Conservation (phyloP, 2,888 invertebrate genomes). For the Synergus itoensis region DNA sequence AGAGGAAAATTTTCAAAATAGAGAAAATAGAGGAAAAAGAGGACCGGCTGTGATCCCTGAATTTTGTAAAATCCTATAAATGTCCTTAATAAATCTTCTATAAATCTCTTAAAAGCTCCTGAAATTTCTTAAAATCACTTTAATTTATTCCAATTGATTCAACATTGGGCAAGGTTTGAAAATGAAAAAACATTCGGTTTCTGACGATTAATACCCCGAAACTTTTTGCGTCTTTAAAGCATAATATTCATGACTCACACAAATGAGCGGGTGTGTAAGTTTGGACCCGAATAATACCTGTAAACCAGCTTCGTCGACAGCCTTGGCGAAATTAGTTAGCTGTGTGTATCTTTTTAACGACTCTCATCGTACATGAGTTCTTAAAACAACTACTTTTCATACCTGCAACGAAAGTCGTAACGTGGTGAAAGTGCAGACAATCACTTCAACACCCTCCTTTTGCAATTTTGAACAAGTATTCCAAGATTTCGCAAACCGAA, state of each 20-base stretch:
- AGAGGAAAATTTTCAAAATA: too few species aligned
- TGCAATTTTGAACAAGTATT: slow-evolving; percentile 33
- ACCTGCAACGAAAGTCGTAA: neutral
- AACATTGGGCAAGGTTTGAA: neutral
- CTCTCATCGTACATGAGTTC: neutral
- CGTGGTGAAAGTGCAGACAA: slow-evolving; percentile 6
- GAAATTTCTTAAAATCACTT: too few species aligned
- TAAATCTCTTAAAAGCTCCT: too few species aligned
- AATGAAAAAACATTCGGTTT: neutral
- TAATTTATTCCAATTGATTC: too few species aligned
- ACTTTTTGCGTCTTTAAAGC: neutral
- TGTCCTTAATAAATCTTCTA: too few species aligned
- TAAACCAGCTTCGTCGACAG: slow-evolving; percentile 1
- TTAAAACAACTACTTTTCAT: slow-evolving; percentile 5
- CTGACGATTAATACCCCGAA: neutral
- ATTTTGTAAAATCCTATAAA: too few species aligned
- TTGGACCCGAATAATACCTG: neutral
- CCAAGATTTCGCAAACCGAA: neutral
- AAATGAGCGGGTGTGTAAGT: neutral
- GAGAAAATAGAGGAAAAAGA: too few species aligned
- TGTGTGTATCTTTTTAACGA: slow-evolving; percentile 15
- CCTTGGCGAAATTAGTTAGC: slow-evolving; percentile 7
- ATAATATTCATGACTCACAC: neutral
- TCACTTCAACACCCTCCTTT: neutral
- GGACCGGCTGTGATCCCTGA: too few species aligned